A percentile compares a stretch with the other conserved stretches of the same genome.
These are phyloP conservation scores for Campoletis raptor DNA, from an alignment of 2,888 invertebrate species.

Conservation along the genomic window DNA sequence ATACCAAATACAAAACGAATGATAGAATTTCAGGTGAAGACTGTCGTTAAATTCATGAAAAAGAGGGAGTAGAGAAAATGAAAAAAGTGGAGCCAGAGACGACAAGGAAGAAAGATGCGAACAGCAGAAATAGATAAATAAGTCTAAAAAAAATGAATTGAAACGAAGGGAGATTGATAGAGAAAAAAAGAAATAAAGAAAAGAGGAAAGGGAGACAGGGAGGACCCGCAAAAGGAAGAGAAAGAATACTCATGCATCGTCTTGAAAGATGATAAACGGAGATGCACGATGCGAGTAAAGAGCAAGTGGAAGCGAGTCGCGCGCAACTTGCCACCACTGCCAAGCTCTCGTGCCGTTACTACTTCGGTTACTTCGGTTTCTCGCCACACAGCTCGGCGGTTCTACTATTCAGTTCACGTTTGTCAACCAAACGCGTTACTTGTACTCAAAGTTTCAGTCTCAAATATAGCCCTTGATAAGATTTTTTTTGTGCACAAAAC, in stretches of 20 bases:
- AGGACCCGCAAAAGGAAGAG: constrained; percentile 16
- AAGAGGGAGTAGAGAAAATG: not conserved
- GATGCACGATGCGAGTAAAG: constrained; percentile 61
- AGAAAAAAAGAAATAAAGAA: not conserved
- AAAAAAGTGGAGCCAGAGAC: not conserved
- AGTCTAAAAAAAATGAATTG: not conserved
- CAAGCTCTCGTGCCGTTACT: constrained; percentile 67
- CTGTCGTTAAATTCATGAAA: not conserved
- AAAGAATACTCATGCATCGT: constrained; percentile 1
- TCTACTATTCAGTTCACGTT: constrained; percentile 70
- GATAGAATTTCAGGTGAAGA: not conserved
- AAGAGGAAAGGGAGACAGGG: not conserved
- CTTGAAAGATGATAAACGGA: constrained; percentile 44
- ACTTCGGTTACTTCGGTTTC: constrained; percentile 63
- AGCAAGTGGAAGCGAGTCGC: constrained; percentile 63
- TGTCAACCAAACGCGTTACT: constrained; percentile 68
- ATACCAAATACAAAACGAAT: not conserved
- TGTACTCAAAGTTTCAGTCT: constrained; percentile 16
- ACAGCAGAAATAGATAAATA: not conserved
- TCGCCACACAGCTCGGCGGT: constrained; percentile 45
- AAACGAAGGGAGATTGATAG: not conserved
- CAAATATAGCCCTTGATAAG: not conserved
- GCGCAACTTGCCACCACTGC: constrained; percentile 66
- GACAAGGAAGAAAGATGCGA: not conserved
- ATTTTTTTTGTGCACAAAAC: not conserved